Conservation (phyloP, 2,113 vertebrate species). For the Columbina picui region DNA sequence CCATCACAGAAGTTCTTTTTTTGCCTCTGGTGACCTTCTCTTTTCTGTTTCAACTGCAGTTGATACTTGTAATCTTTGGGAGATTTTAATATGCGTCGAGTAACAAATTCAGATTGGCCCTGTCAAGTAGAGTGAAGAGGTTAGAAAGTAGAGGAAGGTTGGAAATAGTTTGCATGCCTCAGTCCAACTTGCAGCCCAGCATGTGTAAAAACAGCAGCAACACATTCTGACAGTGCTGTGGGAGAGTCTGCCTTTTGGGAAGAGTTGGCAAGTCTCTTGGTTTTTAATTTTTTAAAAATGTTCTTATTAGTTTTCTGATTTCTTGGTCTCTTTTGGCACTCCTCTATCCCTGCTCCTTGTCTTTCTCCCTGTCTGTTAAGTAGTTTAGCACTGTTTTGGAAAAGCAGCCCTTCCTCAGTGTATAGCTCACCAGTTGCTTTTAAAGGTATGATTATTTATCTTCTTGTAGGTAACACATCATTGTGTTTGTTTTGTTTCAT, state of each 20-base stretch:
- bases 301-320: background rate
- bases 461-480: background rate
- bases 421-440: background rate
- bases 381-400: background rate
- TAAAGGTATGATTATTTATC: background rate
- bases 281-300: background rate
- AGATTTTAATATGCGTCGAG: background rate
- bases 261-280: background rate
- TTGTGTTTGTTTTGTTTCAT: background rate
- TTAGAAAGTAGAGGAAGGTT: background rate
- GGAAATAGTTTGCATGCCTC: background rate
- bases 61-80: background rate
- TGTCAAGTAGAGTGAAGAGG: too few relatives aligned
- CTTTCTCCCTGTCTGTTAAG: too few relatives aligned
- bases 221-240: background rate
- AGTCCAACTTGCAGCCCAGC: background rate
- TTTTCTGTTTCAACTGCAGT: background rate
- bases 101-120: background rate
- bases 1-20: background rate
- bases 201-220: background rate
- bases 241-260: background rate
- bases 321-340: background rate
- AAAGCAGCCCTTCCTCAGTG: background rate
- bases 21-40: background rate
- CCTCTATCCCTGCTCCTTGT: background rate